Percentiles rank a stretch among this genome's conserved stretches.
phyloP scores from a whole-genome alignment of 2,113 vertebrate species.

The Agelaius tricolor region DNA sequence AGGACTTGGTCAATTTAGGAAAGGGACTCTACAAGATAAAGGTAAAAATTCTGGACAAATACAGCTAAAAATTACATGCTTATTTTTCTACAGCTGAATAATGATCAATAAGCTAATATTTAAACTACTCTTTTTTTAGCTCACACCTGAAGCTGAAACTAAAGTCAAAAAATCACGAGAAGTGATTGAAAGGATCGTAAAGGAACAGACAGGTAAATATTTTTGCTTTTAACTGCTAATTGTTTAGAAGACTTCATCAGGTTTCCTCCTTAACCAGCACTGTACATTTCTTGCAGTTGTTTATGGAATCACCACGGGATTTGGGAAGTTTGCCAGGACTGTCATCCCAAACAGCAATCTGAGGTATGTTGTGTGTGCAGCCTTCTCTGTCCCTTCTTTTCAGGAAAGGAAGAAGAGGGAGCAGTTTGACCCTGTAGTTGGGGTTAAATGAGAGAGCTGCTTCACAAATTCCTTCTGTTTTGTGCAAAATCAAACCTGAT shows the following conservation, averaged over 20 bases:
- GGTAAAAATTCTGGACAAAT: constrained; percentile 72
- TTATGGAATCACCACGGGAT: constrained; percentile 97
- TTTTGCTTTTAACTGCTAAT: neutral
- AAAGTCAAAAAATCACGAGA: constrained; percentile 88
- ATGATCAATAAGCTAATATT: neutral
- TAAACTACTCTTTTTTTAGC: constrained; percentile 69
- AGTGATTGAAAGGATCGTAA: constrained; percentile 92
- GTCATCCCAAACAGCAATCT: constrained; percentile 92
- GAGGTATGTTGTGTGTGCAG: constrained; percentile 73
- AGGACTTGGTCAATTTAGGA: constrained; percentile 90
- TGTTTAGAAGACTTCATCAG: neutral
- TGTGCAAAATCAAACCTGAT: neutral
- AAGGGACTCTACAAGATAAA: constrained; percentile 93
- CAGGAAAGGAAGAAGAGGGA: neutral
- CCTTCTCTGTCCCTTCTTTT: neutral
- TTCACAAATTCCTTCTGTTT: neutral
- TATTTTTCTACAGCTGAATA: neutral
- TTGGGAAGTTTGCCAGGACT: constrained; percentile 97
- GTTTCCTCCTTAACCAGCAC: neutral
- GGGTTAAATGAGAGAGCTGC: neutral
- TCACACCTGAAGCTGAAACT: constrained; percentile 84
- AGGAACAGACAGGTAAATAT: constrained; percentile 87
- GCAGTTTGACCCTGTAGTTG: rapidly evolving
- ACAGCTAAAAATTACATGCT: neutral
- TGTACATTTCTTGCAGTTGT: constrained; percentile 82